Evolutionary conservation across 2,888 invertebrate genomes (phyloP), one percentile per base, ranked within the genome.

Genomic region (Trissonchulus latispiculum): DNA sequence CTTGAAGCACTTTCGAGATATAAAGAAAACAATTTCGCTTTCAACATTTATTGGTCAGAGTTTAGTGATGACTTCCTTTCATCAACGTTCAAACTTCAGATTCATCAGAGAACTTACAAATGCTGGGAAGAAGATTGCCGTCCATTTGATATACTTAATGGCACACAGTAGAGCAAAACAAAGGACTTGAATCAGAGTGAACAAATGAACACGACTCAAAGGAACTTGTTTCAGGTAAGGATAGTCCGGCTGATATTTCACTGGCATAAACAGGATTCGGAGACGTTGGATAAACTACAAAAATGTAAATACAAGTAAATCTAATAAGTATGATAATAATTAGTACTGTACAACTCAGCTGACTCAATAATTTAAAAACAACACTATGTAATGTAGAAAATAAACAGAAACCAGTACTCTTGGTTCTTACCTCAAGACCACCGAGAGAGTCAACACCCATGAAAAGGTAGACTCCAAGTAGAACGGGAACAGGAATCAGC

Each of bases 251-350:
- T 78, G 78, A 70, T 78, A 75, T 73, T 78, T 78, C 18, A 72
- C 64, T 8, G 78, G 78, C 78, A 78, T 78, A 1, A 78, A 64
- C 33, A 91, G 89, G 78, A 91, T 86, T 74, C 95, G 87, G 80
- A 68, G n/a, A 77, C 95, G 89, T 83, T 95, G 93, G 81, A 95
- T 93, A 86, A 95, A 92, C 84, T 95, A 92, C n/a, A 80, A 64
- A n/a, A 48, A 48, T 23, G 23, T 48, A 8, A 48, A 23, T 48
- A 23, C 48, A 48, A 48, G 23, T 15, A 15, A 48, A n/a, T n/a
- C n/a, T n/a, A n/a, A n/a, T n/a, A n/a, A n/a, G n/a, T n/a, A n/a
- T n/a, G n/a, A n/a, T n/a, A n/a, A n/a, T n/a, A n/a, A n/a, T n/a
- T n/a, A n/a, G n/a, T n/a, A n/a, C n/a, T n/a, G n/a, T n/a, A n/a